A percentile compares a stretch with the other conserved stretches of the same genome.
These are phyloP conservation scores for Phainopepla nitens DNA, from an alignment of 2,113 vertebrate species.

Conservation along the genomic window DNA sequence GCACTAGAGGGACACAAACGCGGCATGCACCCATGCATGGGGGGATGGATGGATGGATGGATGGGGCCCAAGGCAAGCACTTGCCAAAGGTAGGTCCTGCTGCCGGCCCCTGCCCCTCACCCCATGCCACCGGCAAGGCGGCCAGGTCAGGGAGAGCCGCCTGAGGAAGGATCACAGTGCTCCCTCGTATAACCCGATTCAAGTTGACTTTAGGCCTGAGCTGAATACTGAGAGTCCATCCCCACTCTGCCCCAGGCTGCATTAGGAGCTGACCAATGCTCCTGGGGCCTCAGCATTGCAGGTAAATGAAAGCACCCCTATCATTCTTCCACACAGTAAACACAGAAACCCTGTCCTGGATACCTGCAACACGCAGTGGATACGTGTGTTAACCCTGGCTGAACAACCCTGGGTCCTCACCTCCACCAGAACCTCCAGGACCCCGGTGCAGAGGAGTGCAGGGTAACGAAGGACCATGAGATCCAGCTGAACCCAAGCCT, in stretches of 20 bases:
- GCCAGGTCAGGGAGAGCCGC: neutral
- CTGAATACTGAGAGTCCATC: no score
- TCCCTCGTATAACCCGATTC: accelerated
- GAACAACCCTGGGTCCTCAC: no score
- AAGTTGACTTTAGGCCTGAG: accelerated
- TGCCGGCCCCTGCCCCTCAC: no score
- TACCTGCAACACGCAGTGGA: no score
- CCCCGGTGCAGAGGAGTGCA: no score
- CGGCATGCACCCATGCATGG: neutral
- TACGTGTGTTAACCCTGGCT: neutral
- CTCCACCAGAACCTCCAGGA: no score
- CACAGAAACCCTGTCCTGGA: accelerated
- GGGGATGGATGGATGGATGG: neutral
- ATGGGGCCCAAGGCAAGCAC: no score
- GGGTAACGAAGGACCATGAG: no score
- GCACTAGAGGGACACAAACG: accelerated
- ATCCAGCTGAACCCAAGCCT: no score
- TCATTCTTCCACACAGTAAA: no score
- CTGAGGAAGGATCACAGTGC: neutral
- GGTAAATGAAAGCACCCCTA: no score
- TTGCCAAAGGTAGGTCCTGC: no score
- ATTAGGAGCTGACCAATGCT: neutral
- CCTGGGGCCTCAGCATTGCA: neutral
- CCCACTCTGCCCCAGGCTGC: neutral
- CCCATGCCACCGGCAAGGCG: neutral